Conservation (phyloP, 2,113 vertebrate species). For the Gobius niger region DNA sequence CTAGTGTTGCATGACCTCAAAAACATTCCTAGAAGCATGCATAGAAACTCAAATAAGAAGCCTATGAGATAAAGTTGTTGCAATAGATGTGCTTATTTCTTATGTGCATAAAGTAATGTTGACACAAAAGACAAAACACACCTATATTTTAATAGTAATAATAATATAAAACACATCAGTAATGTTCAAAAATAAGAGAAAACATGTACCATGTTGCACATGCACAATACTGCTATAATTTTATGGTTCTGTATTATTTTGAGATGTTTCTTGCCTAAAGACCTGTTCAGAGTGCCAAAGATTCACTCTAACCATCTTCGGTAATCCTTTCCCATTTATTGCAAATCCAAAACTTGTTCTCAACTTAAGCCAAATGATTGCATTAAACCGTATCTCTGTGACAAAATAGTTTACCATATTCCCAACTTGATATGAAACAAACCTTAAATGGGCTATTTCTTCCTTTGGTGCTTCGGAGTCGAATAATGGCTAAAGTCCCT, state of each 20-base stretch:
- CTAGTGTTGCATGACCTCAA: constrained; percentile 76
- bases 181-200: constrained; percentile 38
- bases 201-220: constrained; percentile 46
- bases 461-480: neutral
- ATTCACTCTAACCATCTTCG: constrained; percentile 38
- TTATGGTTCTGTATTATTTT: constrained; percentile 23
- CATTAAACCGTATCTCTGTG: constrained; percentile 33
- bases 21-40: constrained; percentile 74
- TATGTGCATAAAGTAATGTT: constrained; percentile 45
- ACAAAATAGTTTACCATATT: constrained; percentile 25
- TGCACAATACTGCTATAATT: constrained; percentile 35
- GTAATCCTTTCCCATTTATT: constrained; percentile 29
- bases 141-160: constrained; percentile 43
- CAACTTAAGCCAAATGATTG: constrained; percentile 15
- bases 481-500: neutral
- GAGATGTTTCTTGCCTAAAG: constrained; percentile 37
- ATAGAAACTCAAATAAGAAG: constrained; percentile 63
- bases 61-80: constrained; percentile 49
- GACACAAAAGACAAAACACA: constrained; percentile 41
- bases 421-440: neutral
- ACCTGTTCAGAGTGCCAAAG: constrained; percentile 51
- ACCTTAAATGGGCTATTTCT: neutral
- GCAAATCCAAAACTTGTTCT: constrained; percentile 19
- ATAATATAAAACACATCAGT: constrained; percentile 22
- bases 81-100: constrained; percentile 59